Conservation (phyloP, 2,797 vertebrate genomes). For the Neomorphus geoffroyi region DNA sequence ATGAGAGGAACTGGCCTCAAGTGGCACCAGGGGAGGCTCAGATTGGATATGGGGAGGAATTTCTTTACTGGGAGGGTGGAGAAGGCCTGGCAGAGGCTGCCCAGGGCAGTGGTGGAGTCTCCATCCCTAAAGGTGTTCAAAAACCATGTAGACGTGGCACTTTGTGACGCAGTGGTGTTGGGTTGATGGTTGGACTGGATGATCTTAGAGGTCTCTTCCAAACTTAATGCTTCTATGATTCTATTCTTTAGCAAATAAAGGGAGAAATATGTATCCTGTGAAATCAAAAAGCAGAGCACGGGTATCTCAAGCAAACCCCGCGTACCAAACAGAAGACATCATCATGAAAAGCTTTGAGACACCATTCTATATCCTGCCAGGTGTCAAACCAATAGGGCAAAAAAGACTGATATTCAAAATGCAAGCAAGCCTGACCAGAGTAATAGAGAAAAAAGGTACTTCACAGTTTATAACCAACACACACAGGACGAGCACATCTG, state of each 20-base stretch:
- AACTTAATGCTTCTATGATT: too few relatives aligned
- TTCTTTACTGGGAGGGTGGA: too few relatives aligned
- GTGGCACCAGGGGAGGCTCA: too few relatives aligned
- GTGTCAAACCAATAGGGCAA: not conserved
- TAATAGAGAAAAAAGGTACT: not conserved
- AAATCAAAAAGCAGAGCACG: not conserved
- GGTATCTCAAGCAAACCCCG: not conserved
- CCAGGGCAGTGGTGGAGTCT: too few relatives aligned
- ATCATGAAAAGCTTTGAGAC: not conserved
- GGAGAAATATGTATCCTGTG: not conserved
- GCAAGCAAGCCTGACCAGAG: not conserved
- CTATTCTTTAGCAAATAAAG: not conserved
- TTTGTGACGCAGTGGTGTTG: too few relatives aligned
- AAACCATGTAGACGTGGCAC: too few relatives aligned
- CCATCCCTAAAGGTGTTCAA: too few relatives aligned
- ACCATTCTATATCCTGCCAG: not conserved
- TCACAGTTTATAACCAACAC: not conserved
- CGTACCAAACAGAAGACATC: accelerated
- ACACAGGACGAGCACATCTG: not conserved
- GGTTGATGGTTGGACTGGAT: too few relatives aligned
- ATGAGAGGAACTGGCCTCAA: too few relatives aligned
- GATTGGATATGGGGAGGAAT: too few relatives aligned
- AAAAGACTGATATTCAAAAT: not conserved
- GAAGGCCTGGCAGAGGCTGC: too few relatives aligned
- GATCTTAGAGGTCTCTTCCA: too few relatives aligned